Conservation (phyloP, 2,113 vertebrate genomes). For the Charadrius vociferus region DNA sequence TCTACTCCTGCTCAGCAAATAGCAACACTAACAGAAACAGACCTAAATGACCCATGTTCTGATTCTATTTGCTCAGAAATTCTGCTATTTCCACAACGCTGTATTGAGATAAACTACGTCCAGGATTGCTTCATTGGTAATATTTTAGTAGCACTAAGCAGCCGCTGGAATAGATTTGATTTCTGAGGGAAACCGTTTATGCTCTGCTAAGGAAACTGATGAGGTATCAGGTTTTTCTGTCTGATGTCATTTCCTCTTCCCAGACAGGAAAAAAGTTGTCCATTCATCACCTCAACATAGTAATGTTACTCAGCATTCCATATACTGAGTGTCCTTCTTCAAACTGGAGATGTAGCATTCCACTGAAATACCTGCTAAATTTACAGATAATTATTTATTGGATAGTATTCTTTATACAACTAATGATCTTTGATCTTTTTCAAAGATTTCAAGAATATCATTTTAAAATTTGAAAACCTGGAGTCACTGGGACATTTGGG, state of each 20-base stretch:
- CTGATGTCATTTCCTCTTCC: not conserved
- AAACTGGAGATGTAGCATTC: not conserved
- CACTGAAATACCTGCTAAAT: not conserved
- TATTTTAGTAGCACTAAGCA: not conserved
- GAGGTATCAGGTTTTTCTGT: not conserved
- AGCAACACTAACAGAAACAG: not conserved
- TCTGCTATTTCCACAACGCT: fast-evolving
- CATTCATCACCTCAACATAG: not conserved
- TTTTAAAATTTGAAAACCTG: not conserved
- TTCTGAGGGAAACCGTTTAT: not conserved
- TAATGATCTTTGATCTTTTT: not conserved
- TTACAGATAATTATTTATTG: not conserved
- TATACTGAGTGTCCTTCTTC: not conserved
- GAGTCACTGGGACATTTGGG: not conserved
- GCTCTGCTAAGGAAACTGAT: not conserved
- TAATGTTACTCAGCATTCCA: not conserved
- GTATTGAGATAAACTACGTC: not conserved
- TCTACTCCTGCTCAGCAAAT: not conserved
- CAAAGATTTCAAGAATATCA: not conserved
- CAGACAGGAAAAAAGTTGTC: not conserved
- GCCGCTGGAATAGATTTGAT: not conserved
- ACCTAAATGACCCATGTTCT: not conserved
- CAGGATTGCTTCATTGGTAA: not conserved
- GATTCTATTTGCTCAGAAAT: not conserved
- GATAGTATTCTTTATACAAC: not conserved